phyloP scores from a whole-genome alignment of 2,888 invertebrate species.

The Polyommatus iphigenia region DNA sequence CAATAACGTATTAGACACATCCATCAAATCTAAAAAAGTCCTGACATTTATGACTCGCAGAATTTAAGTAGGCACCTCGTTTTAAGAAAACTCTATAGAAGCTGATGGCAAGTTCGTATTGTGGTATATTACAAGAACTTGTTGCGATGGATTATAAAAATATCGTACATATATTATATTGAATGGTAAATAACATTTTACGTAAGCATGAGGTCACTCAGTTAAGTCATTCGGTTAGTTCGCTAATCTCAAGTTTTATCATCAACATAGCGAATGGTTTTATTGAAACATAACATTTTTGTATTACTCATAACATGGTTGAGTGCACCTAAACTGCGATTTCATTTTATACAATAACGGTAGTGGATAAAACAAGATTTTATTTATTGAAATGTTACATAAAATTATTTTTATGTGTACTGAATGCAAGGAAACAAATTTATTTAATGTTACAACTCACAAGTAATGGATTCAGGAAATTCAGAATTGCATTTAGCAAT shows the following conservation, averaged over 20 bases:
- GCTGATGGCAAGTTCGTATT: not conserved
- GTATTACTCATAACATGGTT: not conserved
- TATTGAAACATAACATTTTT: not conserved
- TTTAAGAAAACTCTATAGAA: not conserved
- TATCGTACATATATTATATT: not conserved
- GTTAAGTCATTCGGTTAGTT: not conserved
- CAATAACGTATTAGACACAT: conserved; percentile 1
- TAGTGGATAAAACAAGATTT: not conserved
- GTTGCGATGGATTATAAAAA: not conserved
- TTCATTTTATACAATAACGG: not conserved
- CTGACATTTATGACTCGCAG: not conserved
- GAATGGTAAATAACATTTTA: conserved; percentile 1
- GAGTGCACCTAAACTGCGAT: not conserved
- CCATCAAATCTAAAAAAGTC: not conserved
- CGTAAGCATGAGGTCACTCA: not conserved
- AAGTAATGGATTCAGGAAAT: not conserved
- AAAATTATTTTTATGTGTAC: not conserved
- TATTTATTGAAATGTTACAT: conserved; percentile 1
- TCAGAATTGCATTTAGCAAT: not conserved
- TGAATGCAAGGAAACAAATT: not conserved
- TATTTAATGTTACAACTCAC: not conserved
- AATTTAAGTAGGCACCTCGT: not conserved
- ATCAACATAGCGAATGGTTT: conserved; percentile 1
- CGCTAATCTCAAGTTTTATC: not conserved
- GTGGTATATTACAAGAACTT: not conserved